These are phyloP conservation scores for Cremastinae sp. DNA, from an alignment of 2,888 invertebrate genomes.

Conservation along the genomic window DNA sequence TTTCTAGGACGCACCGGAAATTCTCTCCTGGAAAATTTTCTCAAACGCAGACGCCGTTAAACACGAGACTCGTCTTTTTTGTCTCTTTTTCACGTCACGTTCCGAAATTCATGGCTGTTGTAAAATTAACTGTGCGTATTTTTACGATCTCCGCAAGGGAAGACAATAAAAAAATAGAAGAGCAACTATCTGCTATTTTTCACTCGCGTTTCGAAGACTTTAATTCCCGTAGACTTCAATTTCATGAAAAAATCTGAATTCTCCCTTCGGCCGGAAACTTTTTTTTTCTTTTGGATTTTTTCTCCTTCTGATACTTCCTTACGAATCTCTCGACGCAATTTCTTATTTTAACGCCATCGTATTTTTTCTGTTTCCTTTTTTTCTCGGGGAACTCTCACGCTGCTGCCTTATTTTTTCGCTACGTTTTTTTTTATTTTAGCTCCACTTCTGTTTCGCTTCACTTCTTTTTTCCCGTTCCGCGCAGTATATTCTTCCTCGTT, in stretches of 20 bases:
- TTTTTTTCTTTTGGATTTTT: slow-evolving; percentile 9
- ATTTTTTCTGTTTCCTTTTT: slow-evolving; percentile 30
- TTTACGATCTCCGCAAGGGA: too few species aligned
- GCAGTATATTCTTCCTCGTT: slow-evolving; percentile 19
- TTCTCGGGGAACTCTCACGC: slow-evolving; percentile 15
- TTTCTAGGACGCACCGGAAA: slow-evolving; percentile 7
- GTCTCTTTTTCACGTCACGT: neutral
- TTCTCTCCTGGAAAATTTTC: slow-evolving; percentile 8
- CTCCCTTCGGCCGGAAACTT: neutral
- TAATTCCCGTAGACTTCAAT: too few species aligned
- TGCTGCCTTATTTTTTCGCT: slow-evolving; percentile 20
- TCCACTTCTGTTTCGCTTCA: slow-evolving; percentile 6
- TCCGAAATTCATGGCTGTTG: neutral
- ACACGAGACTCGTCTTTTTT: neutral
- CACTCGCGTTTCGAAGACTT: too few species aligned
- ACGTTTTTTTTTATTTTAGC: slow-evolving; percentile 5
- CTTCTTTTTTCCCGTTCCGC: neutral
- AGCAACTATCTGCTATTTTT: too few species aligned
- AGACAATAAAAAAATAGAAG: too few species aligned
- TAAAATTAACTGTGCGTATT: too few species aligned
- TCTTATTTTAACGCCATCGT: slow-evolving; percentile 30
- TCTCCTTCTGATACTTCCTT: slow-evolving; percentile 4
- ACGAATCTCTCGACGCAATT: slow-evolving; percentile 10
- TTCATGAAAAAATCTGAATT: too few species aligned
- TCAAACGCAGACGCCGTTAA: neutral